Evolutionary conservation across 2,888 invertebrate species (phyloP), one percentile per base, ranked within the genome.

Genomic region (Dichetophora obliterata): DNA sequence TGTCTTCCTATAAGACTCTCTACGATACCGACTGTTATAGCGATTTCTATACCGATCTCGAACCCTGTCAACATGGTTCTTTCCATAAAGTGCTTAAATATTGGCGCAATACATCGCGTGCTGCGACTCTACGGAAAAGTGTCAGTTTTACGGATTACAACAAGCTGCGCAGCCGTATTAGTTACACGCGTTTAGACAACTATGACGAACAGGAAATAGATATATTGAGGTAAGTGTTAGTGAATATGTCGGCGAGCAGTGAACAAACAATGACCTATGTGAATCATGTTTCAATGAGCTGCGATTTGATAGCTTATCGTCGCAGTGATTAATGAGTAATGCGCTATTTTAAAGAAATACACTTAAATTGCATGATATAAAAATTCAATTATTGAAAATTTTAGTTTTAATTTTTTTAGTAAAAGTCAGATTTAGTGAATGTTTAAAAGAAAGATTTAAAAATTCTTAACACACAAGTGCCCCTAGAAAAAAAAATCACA

Each of bases 51-150:
- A 48, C 63, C 16, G 74, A 75, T 22, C 24, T 54, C 24, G 59
- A 73, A 9, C 69, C 57, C 0, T 22, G 78, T 27, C 77, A 79
- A 22, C 77, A 77, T 68, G 81, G 80, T 8, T 72, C 84, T 0
- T 78, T 86, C 48, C 84, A 86, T 80, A 85, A 85, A 24, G 84
- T 86, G 80, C 79, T 86, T 27, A 86, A 86, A 74, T 86, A 86
- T 71, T 86, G 86, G 86, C 86, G 86, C 1, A 86, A 86, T 76
- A 83, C 82, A 63, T 84, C 86, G 57, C 85, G 83, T 3, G 79
- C 83, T 14, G 80, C 82, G 24, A 82, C 83, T 1, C 75, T 86
- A 3, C 81, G 84, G 11, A 86, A 86, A 65, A 86, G 86, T 76
- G 84, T 85, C 22, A 86, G 86, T 73, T 86, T 86, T 75, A 80